Base-by-base conservation (phyloP, 2,888 invertebrate species). In the Trimorus sp. region DNA sequence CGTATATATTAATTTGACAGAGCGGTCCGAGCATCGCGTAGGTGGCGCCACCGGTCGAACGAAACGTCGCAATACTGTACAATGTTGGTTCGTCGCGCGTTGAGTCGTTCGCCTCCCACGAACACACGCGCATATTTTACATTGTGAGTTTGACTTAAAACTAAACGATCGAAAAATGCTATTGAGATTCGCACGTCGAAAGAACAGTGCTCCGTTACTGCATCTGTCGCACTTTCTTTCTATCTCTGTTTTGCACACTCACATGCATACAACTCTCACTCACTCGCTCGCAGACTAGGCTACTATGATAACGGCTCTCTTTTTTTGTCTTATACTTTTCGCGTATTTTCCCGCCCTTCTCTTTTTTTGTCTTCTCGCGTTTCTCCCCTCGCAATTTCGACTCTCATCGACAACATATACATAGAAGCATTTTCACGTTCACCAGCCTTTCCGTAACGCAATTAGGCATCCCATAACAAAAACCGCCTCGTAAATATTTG, bases 121-220 rank as follows among this genome's bases (percentile, higher is more conserved):
- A 76, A 82, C 70, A 66, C 74, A 75, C 54, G 54, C 78, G 66
- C 75, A 78, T 75, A 70, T 78, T 83, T 26, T 26, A 77, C 74
- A 83, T 65, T 79, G 54, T 68, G 59, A 77, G 12, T 80, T 56
- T 1, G 59, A 69, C 83, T 83, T 83, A 83, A 65, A 80, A 80
- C 77, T 83, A 80, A 80, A 77, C 73, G 73, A 80, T 80, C 62
- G 40, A 49, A 66, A 74, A 80, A 80, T 80, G 77, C 79, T 83
- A 69, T 80, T 58, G 74, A 83, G 79, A 74, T 83, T 74, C 76
- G 54, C 70, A 70, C 53, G 65, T 74, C 58, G 37, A 54, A 62
- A 78, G 26, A 26, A 82, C 77, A 69, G 77, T 68, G 56, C 45
- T 68, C 40, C 56, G 16, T 78, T 71, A 65, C 36, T 65, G n/a